These are phyloP conservation scores for Neoaliturus tenellus DNA, from an alignment of 2,888 invertebrate species.

Conservation along the genomic window DNA sequence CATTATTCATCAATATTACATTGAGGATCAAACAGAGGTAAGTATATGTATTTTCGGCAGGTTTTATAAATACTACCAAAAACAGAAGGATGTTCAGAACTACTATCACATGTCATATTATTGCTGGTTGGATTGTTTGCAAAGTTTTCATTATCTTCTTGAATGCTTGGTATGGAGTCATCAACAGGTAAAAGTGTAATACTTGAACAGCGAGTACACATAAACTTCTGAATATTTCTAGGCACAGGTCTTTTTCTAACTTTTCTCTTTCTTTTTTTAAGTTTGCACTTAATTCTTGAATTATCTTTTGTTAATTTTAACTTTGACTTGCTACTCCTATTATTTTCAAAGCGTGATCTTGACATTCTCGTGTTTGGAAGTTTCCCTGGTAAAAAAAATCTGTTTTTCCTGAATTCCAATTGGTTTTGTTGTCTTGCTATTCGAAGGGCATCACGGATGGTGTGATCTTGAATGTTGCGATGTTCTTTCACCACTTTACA, in stretches of 20 bases:
- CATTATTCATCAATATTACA: slow-evolving; percentile 26
- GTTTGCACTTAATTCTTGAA: neutral
- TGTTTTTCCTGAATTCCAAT: neutral
- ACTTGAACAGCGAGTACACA: neutral
- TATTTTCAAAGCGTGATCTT: neutral
- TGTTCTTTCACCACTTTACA: neutral
- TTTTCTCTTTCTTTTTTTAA: neutral
- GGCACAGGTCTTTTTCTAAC: neutral
- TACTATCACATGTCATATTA: neutral
- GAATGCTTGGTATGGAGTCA: neutral
- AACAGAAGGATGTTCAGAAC: neutral
- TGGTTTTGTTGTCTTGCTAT: neutral
- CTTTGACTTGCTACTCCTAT: neutral
- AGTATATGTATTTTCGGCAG: slow-evolving; percentile 11
- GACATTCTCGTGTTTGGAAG: neutral
- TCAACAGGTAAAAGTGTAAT: neutral
- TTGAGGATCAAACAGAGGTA: slow-evolving; percentile 3
- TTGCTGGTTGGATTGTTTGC: neutral
- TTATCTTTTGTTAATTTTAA: neutral
- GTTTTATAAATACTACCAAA: neutral
- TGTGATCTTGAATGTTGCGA: neutral
- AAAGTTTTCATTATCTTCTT: neutral
- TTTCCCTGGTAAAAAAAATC: neutral
- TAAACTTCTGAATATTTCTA: neutral
- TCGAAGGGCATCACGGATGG: neutral